Percentiles rank a stretch among this genome's conserved stretches.
phyloP scores from a whole-genome alignment of 2,113 vertebrate species.

The Phoxinus phoxinus region DNA sequence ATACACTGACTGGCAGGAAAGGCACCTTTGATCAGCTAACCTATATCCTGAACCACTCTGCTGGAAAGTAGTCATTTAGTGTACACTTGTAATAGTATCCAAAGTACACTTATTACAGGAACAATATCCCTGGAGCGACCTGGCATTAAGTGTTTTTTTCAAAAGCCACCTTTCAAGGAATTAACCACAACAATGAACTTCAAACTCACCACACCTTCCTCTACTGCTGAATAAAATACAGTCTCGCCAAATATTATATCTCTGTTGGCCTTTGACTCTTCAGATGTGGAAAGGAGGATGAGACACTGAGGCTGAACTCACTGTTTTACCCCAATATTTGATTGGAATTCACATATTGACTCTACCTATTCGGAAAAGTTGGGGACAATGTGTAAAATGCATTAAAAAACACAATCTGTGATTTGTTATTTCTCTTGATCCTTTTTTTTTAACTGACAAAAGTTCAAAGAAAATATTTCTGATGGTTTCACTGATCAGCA shows the following conservation, averaged over 20 bases:
- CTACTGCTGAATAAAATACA: background rate
- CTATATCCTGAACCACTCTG: background rate
- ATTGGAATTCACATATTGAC: too few species aligned
- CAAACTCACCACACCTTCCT: background rate
- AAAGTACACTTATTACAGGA: background rate
- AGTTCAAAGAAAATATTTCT: too few species aligned
- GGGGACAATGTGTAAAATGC: too few species aligned
- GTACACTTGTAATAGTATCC: background rate
- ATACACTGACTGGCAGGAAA: background rate
- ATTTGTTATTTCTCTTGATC: background rate
- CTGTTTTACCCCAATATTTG: too few species aligned
- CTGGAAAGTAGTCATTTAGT: background rate
- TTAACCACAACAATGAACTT: background rate
- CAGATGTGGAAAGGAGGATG: too few species aligned
- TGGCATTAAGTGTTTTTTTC: background rate
- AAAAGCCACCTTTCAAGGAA: background rate
- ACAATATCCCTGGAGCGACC: background rate
- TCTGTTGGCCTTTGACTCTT: too few species aligned
- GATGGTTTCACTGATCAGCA: too few species aligned
- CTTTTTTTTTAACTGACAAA: background rate
- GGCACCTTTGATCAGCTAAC: background rate
- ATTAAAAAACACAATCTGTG: too few species aligned
- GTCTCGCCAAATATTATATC: background rate
- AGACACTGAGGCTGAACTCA: too few species aligned
- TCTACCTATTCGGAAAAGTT: too few species aligned